Conservation (phyloP, 2,888 invertebrate genomes). For the Gisinianus flammeolus region DNA sequence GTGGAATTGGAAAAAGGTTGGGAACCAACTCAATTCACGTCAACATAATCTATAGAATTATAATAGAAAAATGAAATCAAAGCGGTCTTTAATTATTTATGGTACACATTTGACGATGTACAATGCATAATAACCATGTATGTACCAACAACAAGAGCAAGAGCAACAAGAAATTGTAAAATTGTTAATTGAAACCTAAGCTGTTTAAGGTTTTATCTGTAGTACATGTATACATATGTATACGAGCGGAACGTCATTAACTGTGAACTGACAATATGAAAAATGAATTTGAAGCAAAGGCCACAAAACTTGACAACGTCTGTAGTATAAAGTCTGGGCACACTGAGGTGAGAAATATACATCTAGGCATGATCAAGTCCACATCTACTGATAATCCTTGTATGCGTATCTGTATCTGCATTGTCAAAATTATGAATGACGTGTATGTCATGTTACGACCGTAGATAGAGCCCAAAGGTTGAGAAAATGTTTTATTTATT, state of each 20-base stretch:
- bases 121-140: not conserved
- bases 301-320: not conserved
- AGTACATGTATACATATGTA: not conserved
- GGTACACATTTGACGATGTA: not conserved
- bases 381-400: too few species aligned
- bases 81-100: not conserved
- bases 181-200: not conserved
- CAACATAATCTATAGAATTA: not conserved
- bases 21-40: not conserved
- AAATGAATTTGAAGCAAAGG: not conserved
- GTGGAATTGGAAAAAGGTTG: not conserved
- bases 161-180: not conserved
- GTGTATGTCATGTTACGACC: not conserved
- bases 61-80: not conserved
- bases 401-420: too few species aligned
- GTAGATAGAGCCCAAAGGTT: not conserved
- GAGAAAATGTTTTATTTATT: not conserved
- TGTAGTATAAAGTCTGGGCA: too few species aligned
- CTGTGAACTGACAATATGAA: not conserved
- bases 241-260: not conserved
- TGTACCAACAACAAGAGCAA: not conserved
- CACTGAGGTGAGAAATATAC: too few species aligned
- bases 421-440: conserved; percentile 13
- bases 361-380: too few species aligned
- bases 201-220: not conserved